Evolutionary conservation across 2,888 invertebrate genomes (phyloP), one percentile per base, ranked within the genome.

Genomic region (Barypeithes pellucidus): DNA sequence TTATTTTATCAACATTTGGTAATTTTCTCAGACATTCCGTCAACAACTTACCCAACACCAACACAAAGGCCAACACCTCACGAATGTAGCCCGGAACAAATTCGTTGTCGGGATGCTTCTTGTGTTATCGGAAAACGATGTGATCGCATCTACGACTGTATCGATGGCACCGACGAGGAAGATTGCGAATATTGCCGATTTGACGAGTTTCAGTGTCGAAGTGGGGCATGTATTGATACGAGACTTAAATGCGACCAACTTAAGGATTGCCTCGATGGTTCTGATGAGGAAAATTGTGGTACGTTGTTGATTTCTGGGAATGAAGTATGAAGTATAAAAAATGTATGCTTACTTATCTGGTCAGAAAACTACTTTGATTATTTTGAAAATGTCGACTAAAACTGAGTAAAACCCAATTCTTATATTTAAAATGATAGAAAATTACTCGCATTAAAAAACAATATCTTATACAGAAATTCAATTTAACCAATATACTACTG

Each of bases 151-250:
- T 89, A 89, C 66, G 98, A 98, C 84, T 98, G 97, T 83, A 84
- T 85, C 0, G 94, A 95, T 82, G 89, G 90, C 24, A 91, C 91
- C 47, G 95, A 95, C 84, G 95, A 95, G 87, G 83, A 90, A 66
- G 92, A 92, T 78, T 95, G 80, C 67, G 63, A 73, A 8, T 71
- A 72, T 16, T 81, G 81, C 59, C 67, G 59, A n/a, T 12, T 65
- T 7, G 70, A 75, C 11, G 45, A 79, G 63, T 85, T 84, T 72
- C 78, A 78, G 81, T 87, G 86, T 77, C 61, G 39, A 14, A 78
- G 77, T 59, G 83, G 83, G 45, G 76, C 73, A 20, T 95, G 94
- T 80, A 86, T 90, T 76, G 81, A 84, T 24, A 78, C 77, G 22
- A 80, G 80, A 33, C 83, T 84, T 50, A 83, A 83, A 52, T 90